Evolutionary conservation across 2,888 invertebrate species (phyloP).

Genomic region (Conchocele bisecta): DNA sequence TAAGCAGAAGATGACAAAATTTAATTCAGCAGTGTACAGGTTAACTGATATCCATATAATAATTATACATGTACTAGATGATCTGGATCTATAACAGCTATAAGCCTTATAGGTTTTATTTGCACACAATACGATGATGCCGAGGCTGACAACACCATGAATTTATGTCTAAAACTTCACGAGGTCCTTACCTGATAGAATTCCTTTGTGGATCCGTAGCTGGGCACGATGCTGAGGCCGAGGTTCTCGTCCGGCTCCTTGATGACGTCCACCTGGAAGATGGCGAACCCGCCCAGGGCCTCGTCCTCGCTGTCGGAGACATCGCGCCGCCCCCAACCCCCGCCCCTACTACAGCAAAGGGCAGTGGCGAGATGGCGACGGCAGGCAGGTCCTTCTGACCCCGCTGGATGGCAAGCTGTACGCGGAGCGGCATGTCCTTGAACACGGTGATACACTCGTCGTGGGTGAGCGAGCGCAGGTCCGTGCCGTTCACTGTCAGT

Average conservation of each 20-base stretch:
- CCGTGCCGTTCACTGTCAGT: constrained; percentile 91
- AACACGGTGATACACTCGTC: constrained; percentile 95
- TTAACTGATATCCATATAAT: too few relatives aligned
- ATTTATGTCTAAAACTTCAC: background rate
- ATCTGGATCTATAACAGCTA: too few relatives aligned
- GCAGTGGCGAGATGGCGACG: constrained; percentile 44
- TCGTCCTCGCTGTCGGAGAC: constrained; percentile 64
- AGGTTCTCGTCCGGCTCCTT: constrained; percentile 71
- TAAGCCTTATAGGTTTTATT: too few relatives aligned
- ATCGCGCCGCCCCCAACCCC: constrained; percentile 14
- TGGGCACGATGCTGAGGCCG: constrained; percentile 78
- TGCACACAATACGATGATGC: too few relatives aligned
- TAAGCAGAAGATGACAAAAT: too few relatives aligned
- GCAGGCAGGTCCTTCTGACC: constrained; percentile 53
- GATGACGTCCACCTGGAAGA: constrained; percentile 63
- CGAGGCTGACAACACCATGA: too few relatives aligned
- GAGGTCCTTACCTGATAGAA: constrained; percentile 73
- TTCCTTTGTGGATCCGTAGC: constrained; percentile 73
- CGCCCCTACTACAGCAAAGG: background rate
- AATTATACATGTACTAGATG: too few relatives aligned
- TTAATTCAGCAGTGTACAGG: too few relatives aligned
- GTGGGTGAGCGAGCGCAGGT: constrained; percentile 90
- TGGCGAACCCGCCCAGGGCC: constrained; percentile 60
- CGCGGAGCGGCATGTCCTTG: constrained; percentile 88
- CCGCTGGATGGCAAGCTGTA: constrained; percentile 69